Conservation (phyloP, 1,140 invertebrate genomes). For the Cherax destructor region DNA sequence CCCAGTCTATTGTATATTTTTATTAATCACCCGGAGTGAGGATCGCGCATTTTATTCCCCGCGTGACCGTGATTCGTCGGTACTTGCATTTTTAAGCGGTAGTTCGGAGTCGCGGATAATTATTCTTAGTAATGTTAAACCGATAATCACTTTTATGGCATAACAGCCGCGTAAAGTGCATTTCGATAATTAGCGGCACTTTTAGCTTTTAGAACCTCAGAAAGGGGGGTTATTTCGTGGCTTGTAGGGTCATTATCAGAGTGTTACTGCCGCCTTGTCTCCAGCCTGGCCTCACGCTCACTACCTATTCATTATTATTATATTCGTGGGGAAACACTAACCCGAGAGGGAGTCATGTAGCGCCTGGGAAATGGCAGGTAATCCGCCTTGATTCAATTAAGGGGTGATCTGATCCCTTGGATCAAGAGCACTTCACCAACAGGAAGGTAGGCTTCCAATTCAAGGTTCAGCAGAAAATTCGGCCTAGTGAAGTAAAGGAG, state of each 20-base stretch:
- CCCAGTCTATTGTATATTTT: not conserved
- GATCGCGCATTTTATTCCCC: not conserved
- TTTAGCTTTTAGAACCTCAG: constrained; percentile 3
- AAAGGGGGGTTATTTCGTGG: not conserved
- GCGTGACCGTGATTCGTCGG: not conserved
- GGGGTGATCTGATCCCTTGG: too few species aligned
- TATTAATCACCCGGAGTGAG: not conserved
- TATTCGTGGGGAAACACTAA: too few species aligned
- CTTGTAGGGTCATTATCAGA: not conserved
- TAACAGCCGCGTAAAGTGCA: constrained; percentile 4
- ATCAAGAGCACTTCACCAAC: too few species aligned
- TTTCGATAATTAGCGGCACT: constrained; percentile 6
- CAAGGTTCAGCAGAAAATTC: too few species aligned
- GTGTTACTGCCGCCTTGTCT: not conserved
- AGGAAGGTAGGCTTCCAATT: too few species aligned
- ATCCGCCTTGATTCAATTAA: too few species aligned
- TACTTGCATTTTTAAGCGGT: not conserved
- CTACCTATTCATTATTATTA: too few species aligned
- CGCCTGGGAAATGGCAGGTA: too few species aligned
- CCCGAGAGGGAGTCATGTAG: too few species aligned
- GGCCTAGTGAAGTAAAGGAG: too few species aligned
- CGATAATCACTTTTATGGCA: not conserved
- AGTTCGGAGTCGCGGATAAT: not conserved
- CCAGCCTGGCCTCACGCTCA: too few species aligned
- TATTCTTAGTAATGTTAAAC: constrained; percentile 7